Evolutionary conservation across 2,888 invertebrate species (phyloP).

Genomic region (Rhaphigaster nebulosa): DNA sequence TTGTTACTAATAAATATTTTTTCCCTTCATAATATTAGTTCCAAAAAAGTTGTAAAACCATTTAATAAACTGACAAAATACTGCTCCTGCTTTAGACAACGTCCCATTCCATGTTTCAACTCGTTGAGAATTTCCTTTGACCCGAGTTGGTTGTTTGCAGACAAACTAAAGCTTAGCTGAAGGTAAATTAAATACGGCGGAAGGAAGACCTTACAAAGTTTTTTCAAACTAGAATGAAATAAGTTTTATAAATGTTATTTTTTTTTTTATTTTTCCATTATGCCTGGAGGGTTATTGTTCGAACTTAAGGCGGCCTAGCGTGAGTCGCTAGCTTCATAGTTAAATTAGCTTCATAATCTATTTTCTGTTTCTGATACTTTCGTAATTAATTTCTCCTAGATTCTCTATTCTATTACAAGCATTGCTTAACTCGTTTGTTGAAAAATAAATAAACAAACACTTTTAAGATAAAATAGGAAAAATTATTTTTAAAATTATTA

Average conservation of each 20-base stretch:
- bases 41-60: too few relatives aligned
- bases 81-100: not conserved
- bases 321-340: not conserved
- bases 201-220: slow-evolving; percentile 16
- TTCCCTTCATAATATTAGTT: not conserved
- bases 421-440: too few relatives aligned
- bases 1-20: too few relatives aligned
- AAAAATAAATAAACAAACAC: too few relatives aligned
- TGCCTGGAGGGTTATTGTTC: not conserved
- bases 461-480: too few relatives aligned
- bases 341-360: not conserved
- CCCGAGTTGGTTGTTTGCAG: not conserved
- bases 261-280: slow-evolving; percentile 26
- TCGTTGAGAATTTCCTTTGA: slow-evolving; percentile 4
- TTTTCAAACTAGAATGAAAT: slow-evolving; percentile 1
- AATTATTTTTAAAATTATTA: too few relatives aligned
- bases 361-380: slow-evolving; percentile 21
- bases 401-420: too few relatives aligned
- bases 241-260: not conserved
- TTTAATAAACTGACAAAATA: not conserved
- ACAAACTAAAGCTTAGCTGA: not conserved
- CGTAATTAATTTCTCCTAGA: not conserved
- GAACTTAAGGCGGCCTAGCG: not conserved
- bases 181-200: slow-evolving; percentile 35
- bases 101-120: not conserved